These are phyloP conservation scores for Zapornia atra DNA, from an alignment of 2,113 vertebrate species.

Conservation along the genomic window DNA sequence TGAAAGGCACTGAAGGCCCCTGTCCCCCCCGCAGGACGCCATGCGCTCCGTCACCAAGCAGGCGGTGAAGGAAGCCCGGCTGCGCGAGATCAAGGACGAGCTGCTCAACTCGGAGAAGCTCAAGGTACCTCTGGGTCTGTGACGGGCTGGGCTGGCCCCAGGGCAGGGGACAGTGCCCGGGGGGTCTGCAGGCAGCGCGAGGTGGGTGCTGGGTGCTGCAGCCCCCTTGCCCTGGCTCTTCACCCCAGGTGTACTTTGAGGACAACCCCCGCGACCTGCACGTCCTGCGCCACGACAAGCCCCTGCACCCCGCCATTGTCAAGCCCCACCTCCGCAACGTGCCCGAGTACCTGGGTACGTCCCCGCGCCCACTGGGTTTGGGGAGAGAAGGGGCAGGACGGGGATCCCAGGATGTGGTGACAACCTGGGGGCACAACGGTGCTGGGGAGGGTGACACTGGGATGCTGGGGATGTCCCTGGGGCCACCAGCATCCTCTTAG, in stretches of 20 bases:
- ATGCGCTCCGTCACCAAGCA: conserved; percentile 95
- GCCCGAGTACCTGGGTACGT: conserved; percentile 88
- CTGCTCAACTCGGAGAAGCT: conserved; percentile 92
- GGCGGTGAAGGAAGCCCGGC: conserved; percentile 86
- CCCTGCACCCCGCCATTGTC: conserved; percentile 88
- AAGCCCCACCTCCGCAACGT: conserved; percentile 90
- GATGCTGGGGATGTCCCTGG: accelerated
- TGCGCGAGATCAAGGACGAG: conserved; percentile 95
- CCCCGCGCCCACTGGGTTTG: accelerated
- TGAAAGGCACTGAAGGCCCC: neutral
- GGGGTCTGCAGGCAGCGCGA: accelerated
- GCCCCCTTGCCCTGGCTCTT: neutral
- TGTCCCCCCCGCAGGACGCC: conserved; percentile 78
- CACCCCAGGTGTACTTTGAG: conserved; percentile 79
- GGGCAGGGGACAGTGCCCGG: too few relatives aligned
- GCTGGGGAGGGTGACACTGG: neutral
- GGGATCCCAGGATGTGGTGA: neutral
- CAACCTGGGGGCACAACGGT: neutral
- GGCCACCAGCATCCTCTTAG: neutral
- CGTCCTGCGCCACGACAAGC: conserved; percentile 88
- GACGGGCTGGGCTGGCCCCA: too few relatives aligned
- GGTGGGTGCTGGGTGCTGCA: accelerated
- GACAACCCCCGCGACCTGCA: conserved; percentile 92
- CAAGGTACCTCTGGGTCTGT: conserved; percentile 75
- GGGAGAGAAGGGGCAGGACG: neutral